Conservation (phyloP, 2,888 invertebrate species). For the Baccha elongata region DNA sequence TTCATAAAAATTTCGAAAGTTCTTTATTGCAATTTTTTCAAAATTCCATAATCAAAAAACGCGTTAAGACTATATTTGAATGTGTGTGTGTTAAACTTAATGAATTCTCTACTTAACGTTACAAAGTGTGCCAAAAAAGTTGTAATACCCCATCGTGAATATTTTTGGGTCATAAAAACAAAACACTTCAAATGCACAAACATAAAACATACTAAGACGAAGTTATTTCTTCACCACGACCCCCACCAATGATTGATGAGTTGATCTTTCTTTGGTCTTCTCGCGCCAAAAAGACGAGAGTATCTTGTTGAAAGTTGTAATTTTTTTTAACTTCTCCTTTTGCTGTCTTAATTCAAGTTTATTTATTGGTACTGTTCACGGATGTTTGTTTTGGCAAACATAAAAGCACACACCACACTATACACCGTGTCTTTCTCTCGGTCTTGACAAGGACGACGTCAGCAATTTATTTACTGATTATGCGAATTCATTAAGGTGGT, state of each 20-base stretch:
- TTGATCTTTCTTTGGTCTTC: constrained; percentile 1
- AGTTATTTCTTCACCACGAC: background rate
- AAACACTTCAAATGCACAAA: background rate
- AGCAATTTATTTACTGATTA: constrained; percentile 46
- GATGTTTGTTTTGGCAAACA: constrained; percentile 38
- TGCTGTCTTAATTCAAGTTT: constrained; percentile 36
- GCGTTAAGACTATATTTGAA: no score
- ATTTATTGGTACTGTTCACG: constrained; percentile 39
- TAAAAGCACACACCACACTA: constrained; percentile 4
- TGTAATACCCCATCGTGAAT: background rate
- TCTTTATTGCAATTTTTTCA: no score
- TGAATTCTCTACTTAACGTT: constrained; percentile 8
- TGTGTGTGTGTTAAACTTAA: no score
- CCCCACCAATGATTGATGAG: constrained; percentile 11
- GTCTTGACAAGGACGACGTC: constrained; percentile 15
- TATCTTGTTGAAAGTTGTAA: constrained; percentile 47
- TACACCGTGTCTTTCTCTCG: background rate
- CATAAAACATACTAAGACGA: constrained; percentile 2
- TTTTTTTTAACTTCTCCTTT: constrained; percentile 22
- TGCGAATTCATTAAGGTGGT: constrained; percentile 56
- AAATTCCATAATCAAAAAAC: no score
- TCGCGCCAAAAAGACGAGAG: background rate
- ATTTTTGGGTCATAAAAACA: constrained; percentile 12
- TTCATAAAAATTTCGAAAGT: no score
- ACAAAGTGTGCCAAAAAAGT: constrained; percentile 16